Evolutionary conservation across 2,888 invertebrate species (phyloP), one percentile per base, ranked within the genome.

Genomic region (Drosophila nr. perissopoda): DNA sequence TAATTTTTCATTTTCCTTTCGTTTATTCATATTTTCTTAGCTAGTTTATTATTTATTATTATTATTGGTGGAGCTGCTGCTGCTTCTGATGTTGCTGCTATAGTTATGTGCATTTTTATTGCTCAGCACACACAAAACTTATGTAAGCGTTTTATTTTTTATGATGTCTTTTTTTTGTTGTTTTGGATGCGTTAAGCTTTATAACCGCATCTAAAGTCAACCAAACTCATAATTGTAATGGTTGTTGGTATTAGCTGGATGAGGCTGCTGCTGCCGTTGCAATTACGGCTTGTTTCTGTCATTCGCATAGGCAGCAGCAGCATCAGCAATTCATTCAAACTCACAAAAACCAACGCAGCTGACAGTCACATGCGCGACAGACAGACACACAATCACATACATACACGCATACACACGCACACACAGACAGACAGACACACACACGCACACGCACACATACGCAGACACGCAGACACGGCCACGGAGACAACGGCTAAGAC

Each of bases 91-190:
- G 33, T 38, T 25, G 49, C 31, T 57, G 60, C 57, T 52, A 49
- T 48, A 59, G 67, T 59, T 68, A 42, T 64, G 76, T 65, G 66
- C 57, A 63, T 42, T 56, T 71, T 71, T 76, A 75, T 74, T 76
- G 70, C 63, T 49, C 67, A 51, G 38, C 80, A 71, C 65, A 76
- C 61, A 73, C 73, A 69, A 65, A 73, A 73, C 87, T 83, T 83
- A 83, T 83, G 87, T 83, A 83, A 83, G 83, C 85, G 84, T 51
- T 81, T 83, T 70, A 57, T 62, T 62, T 69, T 81, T 74, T 82
- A 74, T 69, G 74, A 73, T 31, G 3, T 49, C 54, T 58, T 67
- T 72, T 76, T 79, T 74, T 77, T 31, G 40, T 51, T 29, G 42
- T 40, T 49, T 29, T 62, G 33, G 27, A 34, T 40, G 60, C 53